These are phyloP conservation scores for Carassius auratus DNA, from an alignment of 2,113 vertebrate genomes.

Conservation along the genomic window DNA sequence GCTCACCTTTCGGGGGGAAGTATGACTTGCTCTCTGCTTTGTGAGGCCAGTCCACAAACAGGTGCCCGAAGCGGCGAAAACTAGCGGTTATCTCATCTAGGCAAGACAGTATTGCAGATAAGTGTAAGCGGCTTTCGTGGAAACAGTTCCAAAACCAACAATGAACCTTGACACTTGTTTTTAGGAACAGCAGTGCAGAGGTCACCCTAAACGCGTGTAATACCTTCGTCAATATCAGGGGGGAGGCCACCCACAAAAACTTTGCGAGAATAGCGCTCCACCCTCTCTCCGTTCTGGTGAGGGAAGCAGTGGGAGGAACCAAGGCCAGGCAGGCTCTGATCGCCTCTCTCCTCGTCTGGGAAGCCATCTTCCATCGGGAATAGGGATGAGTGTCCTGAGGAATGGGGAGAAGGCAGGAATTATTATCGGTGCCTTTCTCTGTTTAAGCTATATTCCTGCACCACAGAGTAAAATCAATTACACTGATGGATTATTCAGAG, in stretches of 20 bases:
- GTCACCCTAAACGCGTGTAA: slow-evolving; percentile 8
- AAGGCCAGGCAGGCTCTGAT: slow-evolving; percentile 89
- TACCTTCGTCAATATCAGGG: slow-evolving; percentile 98
- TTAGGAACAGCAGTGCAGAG: not conserved
- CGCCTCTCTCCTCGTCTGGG: slow-evolving; percentile 93
- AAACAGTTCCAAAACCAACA: not conserved
- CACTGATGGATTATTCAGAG: not conserved
- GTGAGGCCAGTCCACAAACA: slow-evolving; percentile 92
- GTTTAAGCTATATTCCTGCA: not conserved
- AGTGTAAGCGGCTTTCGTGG: not conserved
- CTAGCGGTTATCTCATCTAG: slow-evolving; percentile 91
- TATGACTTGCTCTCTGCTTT: slow-evolving; percentile 93
- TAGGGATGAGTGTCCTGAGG: slow-evolving; percentile 92
- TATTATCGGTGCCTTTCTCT: slow-evolving; percentile 3
- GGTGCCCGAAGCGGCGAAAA: slow-evolving; percentile 88
- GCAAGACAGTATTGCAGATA: not conserved
- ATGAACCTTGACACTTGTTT: not conserved
- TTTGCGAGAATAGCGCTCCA: slow-evolving; percentile 96
- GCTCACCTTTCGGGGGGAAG: slow-evolving; percentile 89
- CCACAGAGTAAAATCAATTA: not conserved
- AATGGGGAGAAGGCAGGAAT: slow-evolving; percentile 57
- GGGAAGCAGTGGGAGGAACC: slow-evolving; percentile 96
- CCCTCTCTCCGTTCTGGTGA: slow-evolving; percentile 97
- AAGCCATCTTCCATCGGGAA: slow-evolving; percentile 99
- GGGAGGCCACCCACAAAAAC: slow-evolving; percentile 97